These are phyloP conservation scores for Ceratina calcarata DNA, from an alignment of 1,140 invertebrate species.

Conservation along the genomic window DNA sequence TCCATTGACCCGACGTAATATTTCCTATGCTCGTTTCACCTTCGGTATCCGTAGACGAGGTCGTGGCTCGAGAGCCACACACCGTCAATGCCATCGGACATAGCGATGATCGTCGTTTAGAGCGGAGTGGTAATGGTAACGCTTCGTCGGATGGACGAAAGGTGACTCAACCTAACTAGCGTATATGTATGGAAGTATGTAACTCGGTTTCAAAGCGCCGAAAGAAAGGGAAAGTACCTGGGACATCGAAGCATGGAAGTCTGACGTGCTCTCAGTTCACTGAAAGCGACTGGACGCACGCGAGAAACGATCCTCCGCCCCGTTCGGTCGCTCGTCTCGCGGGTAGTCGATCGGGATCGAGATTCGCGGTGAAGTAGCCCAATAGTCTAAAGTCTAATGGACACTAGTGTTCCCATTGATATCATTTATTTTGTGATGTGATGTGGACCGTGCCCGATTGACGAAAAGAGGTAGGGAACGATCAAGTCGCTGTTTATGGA, in stretches of 20 bases:
- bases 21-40: slow-evolving; percentile 10
- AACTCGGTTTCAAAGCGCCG: slow-evolving; percentile 53
- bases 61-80: background rate
- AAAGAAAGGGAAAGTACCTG: slow-evolving; percentile 77
- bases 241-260: slow-evolving; percentile 61
- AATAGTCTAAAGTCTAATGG: background rate
- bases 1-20: slow-evolving; percentile 26
- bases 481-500: background rate
- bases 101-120: background rate
- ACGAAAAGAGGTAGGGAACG: slow-evolving; percentile 22
- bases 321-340: slow-evolving; percentile 40
- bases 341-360: slow-evolving; percentile 6
- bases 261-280: slow-evolving; percentile 68
- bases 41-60: background rate
- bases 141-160: slow-evolving; percentile 38
- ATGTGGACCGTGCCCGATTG: background rate
- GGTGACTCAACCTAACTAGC: slow-evolving; percentile 49
- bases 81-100: slow-evolving; percentile 52
- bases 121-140: slow-evolving; percentile 13
- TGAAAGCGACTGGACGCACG: slow-evolving; percentile 65
- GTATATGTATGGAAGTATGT: background rate
- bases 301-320: slow-evolving; percentile 41
- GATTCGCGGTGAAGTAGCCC: background rate
- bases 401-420: background rate
- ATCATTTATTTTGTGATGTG: background rate